Percentiles rank a stretch among this genome's conserved stretches.
These are phyloP conservation scores for Mnemiopsis leidyi DNA, from an alignment of 37 sponge, comb jelly and placozoan species.

Conservation along the genomic window DNA sequence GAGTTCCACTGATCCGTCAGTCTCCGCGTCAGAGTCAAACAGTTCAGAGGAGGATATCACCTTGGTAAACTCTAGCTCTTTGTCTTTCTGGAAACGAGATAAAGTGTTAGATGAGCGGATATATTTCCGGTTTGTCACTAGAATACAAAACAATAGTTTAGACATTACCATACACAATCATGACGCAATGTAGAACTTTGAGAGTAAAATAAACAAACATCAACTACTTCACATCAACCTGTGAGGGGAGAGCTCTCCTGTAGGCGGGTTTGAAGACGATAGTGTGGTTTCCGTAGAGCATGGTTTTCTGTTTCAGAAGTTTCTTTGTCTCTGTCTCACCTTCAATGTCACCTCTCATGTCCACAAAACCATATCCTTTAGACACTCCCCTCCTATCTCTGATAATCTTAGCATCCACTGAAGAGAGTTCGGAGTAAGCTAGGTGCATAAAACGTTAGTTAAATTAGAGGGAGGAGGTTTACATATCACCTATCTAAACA, in stretches of 20 bases:
- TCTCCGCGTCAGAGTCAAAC: constrained; percentile 32
- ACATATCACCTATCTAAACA: too few relatives aligned
- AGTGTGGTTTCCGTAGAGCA: neutral
- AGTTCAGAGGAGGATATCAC: neutral
- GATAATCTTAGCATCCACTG: constrained; percentile 18
- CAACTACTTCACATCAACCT: too few relatives aligned
- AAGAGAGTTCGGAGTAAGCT: too few relatives aligned
- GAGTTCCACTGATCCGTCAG: neutral
- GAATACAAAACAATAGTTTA: too few relatives aligned
- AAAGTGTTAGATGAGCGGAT: neutral
- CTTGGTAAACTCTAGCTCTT: neutral
- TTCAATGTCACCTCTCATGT: neutral
- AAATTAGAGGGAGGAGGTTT: too few relatives aligned
- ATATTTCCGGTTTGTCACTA: too few relatives aligned
- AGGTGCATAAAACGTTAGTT: neutral
- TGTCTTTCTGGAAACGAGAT: neutral
- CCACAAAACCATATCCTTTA: constrained; percentile 19
- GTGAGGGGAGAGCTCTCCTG: neutral
- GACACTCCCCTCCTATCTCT: neutral
- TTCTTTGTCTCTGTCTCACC: neutral
- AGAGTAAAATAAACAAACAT: too few relatives aligned
- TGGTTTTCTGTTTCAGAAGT: neutral
- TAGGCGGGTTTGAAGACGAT: neutral
- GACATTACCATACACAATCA: too few relatives aligned
- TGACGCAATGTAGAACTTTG: too few relatives aligned